phyloP scores from a whole-genome alignment of 1,140 invertebrate species.

The Trachelipus rathkii region DNA sequence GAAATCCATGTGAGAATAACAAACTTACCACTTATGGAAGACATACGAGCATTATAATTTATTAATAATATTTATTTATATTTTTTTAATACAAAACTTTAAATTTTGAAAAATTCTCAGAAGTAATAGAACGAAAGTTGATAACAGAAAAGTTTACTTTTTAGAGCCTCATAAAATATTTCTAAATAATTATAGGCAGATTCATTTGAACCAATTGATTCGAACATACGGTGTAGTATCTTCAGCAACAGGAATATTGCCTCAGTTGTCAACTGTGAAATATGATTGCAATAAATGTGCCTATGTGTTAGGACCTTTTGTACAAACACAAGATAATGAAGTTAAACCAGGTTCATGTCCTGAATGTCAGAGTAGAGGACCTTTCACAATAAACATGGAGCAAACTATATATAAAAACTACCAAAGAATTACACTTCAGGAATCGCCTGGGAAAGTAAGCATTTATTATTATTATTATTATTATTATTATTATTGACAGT shows the following conservation, averaged over 20 bases:
- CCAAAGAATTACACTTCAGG: conserved; percentile 96
- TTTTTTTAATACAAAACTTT: no score
- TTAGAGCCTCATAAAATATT: not conserved
- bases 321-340: conserved; percentile 88
- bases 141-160: no score
- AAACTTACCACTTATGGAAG: conserved; percentile 91
- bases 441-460: conserved; percentile 71
- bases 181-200: conserved; percentile 62
- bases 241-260: conserved; percentile 88
- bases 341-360: conserved; percentile 94
- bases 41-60: conserved; percentile 77
- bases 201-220: conserved; percentile 82
- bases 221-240: conserved; percentile 94
- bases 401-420: conserved; percentile 98
- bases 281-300: conserved; percentile 97
- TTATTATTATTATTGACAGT: no score
- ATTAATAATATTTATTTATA: no score
- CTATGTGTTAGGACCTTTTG: conserved; percentile 91
- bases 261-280: conserved; percentile 91
- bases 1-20: conserved; percentile 93
- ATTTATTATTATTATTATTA: not conserved
- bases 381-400: conserved; percentile 92
- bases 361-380: conserved; percentile 93
- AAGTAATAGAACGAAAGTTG: no score
- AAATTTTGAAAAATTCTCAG: no score